Evolutionary conservation across 92 coral and sea anemone genomes (phyloP), one percentile per base, ranked within the genome.

Genomic region (Ricordea florida): DNA sequence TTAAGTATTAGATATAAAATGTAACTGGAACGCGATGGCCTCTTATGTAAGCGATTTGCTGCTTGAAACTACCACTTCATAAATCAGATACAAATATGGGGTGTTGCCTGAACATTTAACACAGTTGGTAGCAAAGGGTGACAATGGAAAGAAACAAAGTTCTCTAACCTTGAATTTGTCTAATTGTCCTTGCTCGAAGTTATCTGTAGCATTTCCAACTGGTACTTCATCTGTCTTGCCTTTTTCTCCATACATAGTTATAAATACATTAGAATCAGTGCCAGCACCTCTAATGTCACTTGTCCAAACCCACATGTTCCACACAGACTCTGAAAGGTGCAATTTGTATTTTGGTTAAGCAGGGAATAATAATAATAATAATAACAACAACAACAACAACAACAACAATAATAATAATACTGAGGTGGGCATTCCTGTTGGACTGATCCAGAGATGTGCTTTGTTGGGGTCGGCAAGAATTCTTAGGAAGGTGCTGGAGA

Each of bases 251-350:
- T 94, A 94, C 25, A 94, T 38, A 56, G 90, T 87, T 45, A 92
- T 26, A 30, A 88, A 94, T 29, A 92, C 98, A 33, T 94, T 94
- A 14, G 98, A 87, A 59, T 94, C 98, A 6, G 98, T 94, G 0
- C 98, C 98, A 7, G 98, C 98, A 0, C 96, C 96, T 33, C 98
- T 84, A 10, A 58, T 45, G 27, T 92, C 98, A 41, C 98, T 92
- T 6, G 98, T 94, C 98, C 97, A 92, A 5, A 89, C 86, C 97
- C 98, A 92, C 8, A 90, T 87, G 67, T 92, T 92, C 90, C 97
- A 94, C 2, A 92, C 94, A 4, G 87, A 72, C 88, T 88, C 98
- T 94, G 66, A 5, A 41, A 73, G 13, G 26, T n/a, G n/a, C n/a
- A n/a, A n/a, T n/a, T n/a, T n/a, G n/a, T n/a, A n/a, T n/a, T n/a